A percentile compares a stretch with the other conserved stretches of the same genome.
phyloP scores from a whole-genome alignment of 1,140 invertebrate species.

The Acyrthosiphon pisum region DNA sequence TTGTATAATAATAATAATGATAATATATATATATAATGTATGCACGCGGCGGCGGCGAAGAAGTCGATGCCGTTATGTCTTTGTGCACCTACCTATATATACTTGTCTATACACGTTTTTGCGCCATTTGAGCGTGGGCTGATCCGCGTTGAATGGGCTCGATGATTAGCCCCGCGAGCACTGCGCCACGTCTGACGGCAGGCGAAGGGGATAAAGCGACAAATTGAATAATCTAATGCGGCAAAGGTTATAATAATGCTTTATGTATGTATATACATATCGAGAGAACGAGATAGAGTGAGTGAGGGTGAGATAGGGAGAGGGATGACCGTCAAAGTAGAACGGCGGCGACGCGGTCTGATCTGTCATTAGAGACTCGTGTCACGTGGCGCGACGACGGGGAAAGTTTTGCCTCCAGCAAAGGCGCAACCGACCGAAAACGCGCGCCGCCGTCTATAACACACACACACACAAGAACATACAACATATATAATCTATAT shows the following conservation, averaged over 20 bases:
- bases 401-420: slow-evolving; percentile 50
- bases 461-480: no score
- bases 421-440: slow-evolving; percentile 53
- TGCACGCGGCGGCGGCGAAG: neutral
- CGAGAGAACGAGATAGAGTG: neutral
- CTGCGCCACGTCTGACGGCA: neutral
- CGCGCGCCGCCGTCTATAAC: neutral
- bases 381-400: slow-evolving; percentile 53
- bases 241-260: slow-evolving; percentile 49
- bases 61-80: neutral
- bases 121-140: slow-evolving; percentile 38
- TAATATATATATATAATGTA: neutral
- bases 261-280: slow-evolving; percentile 6
- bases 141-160: slow-evolving; percentile 48
- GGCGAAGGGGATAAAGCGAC: slow-evolving; percentile 24
- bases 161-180: slow-evolving; percentile 46
- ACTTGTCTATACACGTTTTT: slow-evolving; percentile 7
- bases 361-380: slow-evolving; percentile 57
- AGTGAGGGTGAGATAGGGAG: neutral
- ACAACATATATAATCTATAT: neutral
- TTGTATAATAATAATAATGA: neutral
- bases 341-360: slow-evolving; percentile 36
- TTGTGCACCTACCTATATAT: neutral
- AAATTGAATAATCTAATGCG: slow-evolving; percentile 56
- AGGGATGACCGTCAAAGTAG: slow-evolving; percentile 35